Percentiles rank a stretch among this genome's conserved stretches.
Evolutionary conservation across 2,888 invertebrate species (phyloP).

Genomic region (Yponomeuta sedellus): DNA sequence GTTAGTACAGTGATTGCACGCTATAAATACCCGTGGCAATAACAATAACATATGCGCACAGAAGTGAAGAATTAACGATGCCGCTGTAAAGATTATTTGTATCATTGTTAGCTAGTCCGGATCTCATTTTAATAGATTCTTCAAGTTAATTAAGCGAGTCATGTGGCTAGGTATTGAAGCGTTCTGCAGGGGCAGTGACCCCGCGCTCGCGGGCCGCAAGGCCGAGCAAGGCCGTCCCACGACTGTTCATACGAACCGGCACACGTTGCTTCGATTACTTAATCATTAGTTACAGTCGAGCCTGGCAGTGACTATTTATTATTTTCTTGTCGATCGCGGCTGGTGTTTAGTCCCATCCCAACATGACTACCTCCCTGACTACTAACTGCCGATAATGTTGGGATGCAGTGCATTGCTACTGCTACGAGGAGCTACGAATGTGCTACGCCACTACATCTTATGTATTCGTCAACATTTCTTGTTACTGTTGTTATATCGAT

Average conservation of each 20-base stretch:
- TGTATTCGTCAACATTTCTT: not conserved
- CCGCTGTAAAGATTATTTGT: not conserved
- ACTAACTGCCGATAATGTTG: not conserved
- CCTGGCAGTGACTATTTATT: slow-evolving; percentile 4
- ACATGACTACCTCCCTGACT: not conserved
- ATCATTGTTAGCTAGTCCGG: not conserved
- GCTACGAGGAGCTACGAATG: not conserved
- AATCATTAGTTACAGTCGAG: slow-evolving; percentile 9
- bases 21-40: not conserved
- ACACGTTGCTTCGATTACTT: slow-evolving; percentile 11
- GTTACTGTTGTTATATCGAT: not conserved
- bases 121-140: slow-evolving; percentile 4
- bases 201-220: slow-evolving; percentile 47
- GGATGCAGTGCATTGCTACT: not conserved
- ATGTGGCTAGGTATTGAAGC: slow-evolving; percentile 11
- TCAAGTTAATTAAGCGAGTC: not conserved
- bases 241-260: slow-evolving; percentile 21
- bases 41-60: not conserved
- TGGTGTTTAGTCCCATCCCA: not conserved
- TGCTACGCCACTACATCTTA: not conserved
- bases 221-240: slow-evolving; percentile 66
- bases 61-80: not conserved
- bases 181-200: slow-evolving; percentile 26
- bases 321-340: not conserved
- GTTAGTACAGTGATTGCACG: not conserved